These are phyloP conservation scores for Oeneis ivallda DNA, from an alignment of 2,888 invertebrate genomes.

Conservation along the genomic window DNA sequence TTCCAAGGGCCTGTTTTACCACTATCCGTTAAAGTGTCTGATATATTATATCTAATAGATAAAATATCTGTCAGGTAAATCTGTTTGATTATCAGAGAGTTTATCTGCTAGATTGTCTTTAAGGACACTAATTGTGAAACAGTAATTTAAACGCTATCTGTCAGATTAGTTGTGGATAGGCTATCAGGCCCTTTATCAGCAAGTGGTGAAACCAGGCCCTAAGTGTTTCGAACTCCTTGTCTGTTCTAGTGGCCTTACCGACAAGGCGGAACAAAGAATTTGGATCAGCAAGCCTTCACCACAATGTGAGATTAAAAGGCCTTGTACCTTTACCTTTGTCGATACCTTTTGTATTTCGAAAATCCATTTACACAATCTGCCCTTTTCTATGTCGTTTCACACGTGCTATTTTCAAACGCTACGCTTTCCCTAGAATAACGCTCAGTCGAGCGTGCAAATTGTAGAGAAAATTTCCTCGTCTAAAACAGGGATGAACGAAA, in stretches of 20 bases:
- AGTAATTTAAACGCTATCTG: no score
- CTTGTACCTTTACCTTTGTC: slow-evolving; percentile 16
- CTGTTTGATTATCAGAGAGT: no score
- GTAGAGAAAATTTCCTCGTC: no score
- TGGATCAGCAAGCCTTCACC: background rate
- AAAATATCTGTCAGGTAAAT: no score
- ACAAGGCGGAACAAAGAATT: background rate
- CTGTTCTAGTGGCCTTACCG: background rate
- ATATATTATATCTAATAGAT: no score
- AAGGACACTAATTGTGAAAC: no score
- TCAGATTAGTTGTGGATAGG: no score
- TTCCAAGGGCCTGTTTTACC: no score
- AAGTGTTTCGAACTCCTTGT: background rate
- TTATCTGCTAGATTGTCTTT: no score
- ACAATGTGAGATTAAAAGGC: slow-evolving; percentile 13
- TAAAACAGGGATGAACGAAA: no score
- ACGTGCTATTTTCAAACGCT: background rate
- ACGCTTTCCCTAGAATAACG: background rate
- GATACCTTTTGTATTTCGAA: slow-evolving; percentile 15
- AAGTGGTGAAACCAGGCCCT: background rate
- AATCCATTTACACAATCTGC: slow-evolving; percentile 10
- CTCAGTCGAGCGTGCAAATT: background rate
- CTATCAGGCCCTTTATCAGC: no score
- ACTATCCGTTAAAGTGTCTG: no score
- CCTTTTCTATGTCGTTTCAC: slow-evolving; percentile 10